Base-by-base conservation (phyloP, 2,113 vertebrate genomes). In the Indri indri region DNA sequence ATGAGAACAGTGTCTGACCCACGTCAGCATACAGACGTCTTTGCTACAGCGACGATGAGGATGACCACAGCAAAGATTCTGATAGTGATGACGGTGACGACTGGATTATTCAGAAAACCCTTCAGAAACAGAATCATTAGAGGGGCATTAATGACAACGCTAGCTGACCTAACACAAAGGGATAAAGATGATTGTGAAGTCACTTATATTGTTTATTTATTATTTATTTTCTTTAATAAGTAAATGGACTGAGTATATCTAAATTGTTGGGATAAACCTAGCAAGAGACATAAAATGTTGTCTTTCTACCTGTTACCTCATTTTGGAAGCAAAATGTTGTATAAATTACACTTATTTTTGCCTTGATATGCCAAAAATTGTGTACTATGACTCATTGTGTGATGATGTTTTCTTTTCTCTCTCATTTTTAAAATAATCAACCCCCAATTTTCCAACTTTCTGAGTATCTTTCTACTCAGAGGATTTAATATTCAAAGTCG, bases 291-390 rank as follows among this genome's bases (percentile, higher is more conserved):
- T 4, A 22, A 85, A 66, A 20, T 30, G 23, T 14, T 13, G 16
- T 80, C 14, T 93, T 54, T 65, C 77, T 18, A 34, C 40, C 6
- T 74, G 54, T 54, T 25, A 63, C 5, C 14, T 82, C 12, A 54
- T 50, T 94, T 95, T 27, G 57, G 57, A 90, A 82, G n/a, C 12
- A 63, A 79, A 82, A 14, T 34, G 8, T 87, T 94, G 68, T 22
- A 66, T 45, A 63, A 32, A 66, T 57, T 66, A 79, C 76, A 71
- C 65, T 66, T 40, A 57, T 6, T 84, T 84, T 74, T 66, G 57
- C 5, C 25, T 70, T 25, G 12, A 6, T 88, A 52, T 6, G 6
- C 45, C 66, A 59, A 47, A 85, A 94, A 52, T 61, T 27, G 18
- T 0, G 18, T 52, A 18, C 2, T n/a, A 5, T 65, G 52, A 82